Evolutionary conservation across 2,888 invertebrate species (phyloP).

Genomic region (Rhingia rostrata): DNA sequence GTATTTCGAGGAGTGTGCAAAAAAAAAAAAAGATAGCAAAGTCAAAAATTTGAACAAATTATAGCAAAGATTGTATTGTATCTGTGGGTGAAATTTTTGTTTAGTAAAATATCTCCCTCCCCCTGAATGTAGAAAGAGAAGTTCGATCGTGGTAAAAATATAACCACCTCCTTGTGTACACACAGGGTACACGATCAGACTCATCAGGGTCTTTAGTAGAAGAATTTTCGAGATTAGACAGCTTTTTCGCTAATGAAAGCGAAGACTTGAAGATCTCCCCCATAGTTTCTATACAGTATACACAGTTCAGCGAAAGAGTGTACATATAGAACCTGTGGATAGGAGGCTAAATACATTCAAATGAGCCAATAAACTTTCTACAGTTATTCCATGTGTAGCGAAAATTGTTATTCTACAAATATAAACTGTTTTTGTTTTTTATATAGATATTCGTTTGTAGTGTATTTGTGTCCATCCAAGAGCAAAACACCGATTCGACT

Average conservation of each 20-base stretch:
- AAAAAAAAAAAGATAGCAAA: constrained; percentile 64
- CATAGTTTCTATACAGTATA: neutral
- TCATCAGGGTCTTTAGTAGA: constrained; percentile 7
- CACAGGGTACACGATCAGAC: constrained; percentile 42
- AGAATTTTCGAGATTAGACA: constrained; percentile 63
- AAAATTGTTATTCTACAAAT: neutral
- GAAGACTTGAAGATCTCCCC: constrained; percentile 23
- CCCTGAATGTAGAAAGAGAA: constrained; percentile 30
- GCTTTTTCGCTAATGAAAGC: constrained; percentile 58
- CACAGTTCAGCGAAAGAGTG: constrained; percentile 31
- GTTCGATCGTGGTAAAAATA: constrained; percentile 53
- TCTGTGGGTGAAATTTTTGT: constrained; percentile 44
- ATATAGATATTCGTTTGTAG: neutral
- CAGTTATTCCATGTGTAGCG: constrained; percentile 53
- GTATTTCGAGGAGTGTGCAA: constrained; percentile 64
- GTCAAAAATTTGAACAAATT: constrained; percentile 46
- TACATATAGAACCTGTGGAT: constrained; percentile 38
- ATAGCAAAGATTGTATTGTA: constrained; percentile 36
- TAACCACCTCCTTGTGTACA: constrained; percentile 51
- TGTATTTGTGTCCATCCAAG: constrained; percentile 14
- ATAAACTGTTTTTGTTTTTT: neutral
- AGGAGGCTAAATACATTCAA: constrained; percentile 59
- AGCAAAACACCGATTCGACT: constrained; percentile 35
- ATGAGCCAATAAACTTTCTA: constrained; percentile 71
- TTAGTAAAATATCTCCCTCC: constrained; percentile 43